Conservation (phyloP, 2,888 invertebrate species). For the Scaeva pyrastri region DNA sequence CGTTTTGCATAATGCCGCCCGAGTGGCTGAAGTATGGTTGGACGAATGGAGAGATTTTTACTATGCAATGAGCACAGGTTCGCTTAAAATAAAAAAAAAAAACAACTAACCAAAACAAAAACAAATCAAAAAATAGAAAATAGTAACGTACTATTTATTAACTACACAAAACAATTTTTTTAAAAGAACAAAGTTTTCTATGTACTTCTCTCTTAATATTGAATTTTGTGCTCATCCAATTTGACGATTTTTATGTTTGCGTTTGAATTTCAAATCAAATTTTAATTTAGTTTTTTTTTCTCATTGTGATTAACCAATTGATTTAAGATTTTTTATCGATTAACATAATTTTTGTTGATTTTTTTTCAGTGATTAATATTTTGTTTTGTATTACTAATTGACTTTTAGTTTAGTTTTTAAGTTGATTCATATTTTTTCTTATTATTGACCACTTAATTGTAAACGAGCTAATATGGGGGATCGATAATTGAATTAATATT, state of each 20-base stretch:
- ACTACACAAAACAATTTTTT: slow-evolving; percentile 53
- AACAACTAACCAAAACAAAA: slow-evolving; percentile 13
- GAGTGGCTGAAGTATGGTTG: slow-evolving; percentile 99
- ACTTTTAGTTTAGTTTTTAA: slow-evolving; percentile 34
- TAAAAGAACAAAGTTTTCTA: slow-evolving; percentile 49
- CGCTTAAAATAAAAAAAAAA: slow-evolving; percentile 80
- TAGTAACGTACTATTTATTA: slow-evolving; percentile 28
- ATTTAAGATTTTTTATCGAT: slow-evolving; percentile 45
- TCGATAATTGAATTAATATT: background rate
- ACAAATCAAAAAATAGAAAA: slow-evolving; percentile 30
- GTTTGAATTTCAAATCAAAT: slow-evolving; percentile 24
- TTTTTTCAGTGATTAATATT: slow-evolving; percentile 34
- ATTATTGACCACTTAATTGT: slow-evolving; percentile 22
- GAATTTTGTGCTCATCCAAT: slow-evolving; percentile 80
- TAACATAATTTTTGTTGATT: slow-evolving; percentile 10
- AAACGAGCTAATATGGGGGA: background rate
- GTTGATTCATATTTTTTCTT: slow-evolving; percentile 43
- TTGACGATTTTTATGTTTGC: slow-evolving; percentile 58
- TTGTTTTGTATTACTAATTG: slow-evolving; percentile 56
- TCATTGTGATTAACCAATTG: slow-evolving; percentile 69
- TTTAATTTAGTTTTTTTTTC: slow-evolving; percentile 29
- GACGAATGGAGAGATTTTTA: slow-evolving; percentile 99
- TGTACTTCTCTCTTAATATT: slow-evolving; percentile 69
- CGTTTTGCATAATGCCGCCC: slow-evolving; percentile 98
- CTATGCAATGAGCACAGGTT: slow-evolving; percentile 99